Evolutionary conservation across 2,888 invertebrate genomes (phyloP), one percentile per base, ranked within the genome.

Genomic region (Thereva unica): DNA sequence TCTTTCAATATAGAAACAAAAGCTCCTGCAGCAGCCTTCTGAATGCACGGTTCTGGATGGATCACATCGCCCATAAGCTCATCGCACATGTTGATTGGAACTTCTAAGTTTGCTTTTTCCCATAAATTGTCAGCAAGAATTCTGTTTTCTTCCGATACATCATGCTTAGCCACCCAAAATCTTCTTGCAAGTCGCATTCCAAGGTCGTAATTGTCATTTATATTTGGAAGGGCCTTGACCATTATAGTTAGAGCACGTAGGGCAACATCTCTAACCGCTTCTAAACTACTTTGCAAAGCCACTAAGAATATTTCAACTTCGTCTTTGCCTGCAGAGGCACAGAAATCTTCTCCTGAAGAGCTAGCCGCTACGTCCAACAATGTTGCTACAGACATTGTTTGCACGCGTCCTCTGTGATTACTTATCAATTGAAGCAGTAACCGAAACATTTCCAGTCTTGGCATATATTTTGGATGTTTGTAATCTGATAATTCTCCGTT

Each of bases 151-250:
- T 88, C 88, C 5, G 85, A 85, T 0, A 87, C 83, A 81, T 97
- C 97, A 78, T 89, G 92, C 70, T 86, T 89, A 0, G 93, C 90
- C 63, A 96, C 85, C 88, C 93, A 93, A 52, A 96, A 84, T 63
- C 94, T 84, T 72, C 89, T 87, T 42, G 86, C 86, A 52, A 93
- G 82, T 49, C 83, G 80, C 63, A 89, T 80, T 5, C 84, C 85
- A 74, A 85, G 84, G 52, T 83, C 86, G 71, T 82, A 82, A 75
- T 87, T 84, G 57, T 84, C 84, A 50, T 84, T 84, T 67, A 85
- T 82, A 3, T 81, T 81, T 5, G 89, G 88, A 70, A 95, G 84
- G 0, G 87, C 85, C 7, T 83, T 79, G 0, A 82, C 80, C 72
- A 91, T 83, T 61, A 88, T 87, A 64, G 84, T 82, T 63, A 95